phyloP scores from a whole-genome alignment of 2,797 vertebrate species.

The Enteromius viviparus region DNA sequence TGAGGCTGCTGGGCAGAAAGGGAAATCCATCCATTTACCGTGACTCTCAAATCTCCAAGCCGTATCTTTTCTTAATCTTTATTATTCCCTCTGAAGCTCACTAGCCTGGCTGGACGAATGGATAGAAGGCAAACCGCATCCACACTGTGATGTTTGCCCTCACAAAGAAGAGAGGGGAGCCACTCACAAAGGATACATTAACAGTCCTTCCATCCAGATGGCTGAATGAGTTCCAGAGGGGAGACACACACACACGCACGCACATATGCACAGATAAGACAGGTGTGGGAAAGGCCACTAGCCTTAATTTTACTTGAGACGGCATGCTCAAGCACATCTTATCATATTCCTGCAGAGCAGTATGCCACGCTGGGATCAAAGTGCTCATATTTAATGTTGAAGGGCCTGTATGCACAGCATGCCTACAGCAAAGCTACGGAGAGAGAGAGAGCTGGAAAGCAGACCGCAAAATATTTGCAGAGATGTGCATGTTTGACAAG shows the following conservation, averaged over 20 bases:
- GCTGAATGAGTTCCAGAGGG: constrained; percentile 46
- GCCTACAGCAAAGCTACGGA: constrained; percentile 34
- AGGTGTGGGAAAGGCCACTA: constrained; percentile 52
- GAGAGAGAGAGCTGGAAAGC: constrained; percentile 48
- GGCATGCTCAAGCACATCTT: constrained; percentile 72
- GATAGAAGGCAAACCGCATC: constrained; percentile 15
- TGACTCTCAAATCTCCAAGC: constrained; percentile 65
- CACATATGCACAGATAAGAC: constrained; percentile 9
- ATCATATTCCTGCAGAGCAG: constrained; percentile 74
- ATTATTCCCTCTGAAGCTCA: constrained; percentile 70
- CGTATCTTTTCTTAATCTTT: constrained; percentile 72
- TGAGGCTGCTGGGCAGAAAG: constrained; percentile 22
- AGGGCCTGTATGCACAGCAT: constrained; percentile 54
- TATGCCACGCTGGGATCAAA: constrained; percentile 78
- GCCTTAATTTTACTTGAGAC: constrained; percentile 49
- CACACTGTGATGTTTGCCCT: constrained; percentile 43
- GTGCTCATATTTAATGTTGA: constrained; percentile 69
- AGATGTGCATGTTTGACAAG: constrained; percentile 43
- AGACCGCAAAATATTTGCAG: constrained; percentile 36
- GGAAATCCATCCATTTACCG: constrained; percentile 58
- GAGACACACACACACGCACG: constrained; percentile 13
- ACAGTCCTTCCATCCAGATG: constrained; percentile 51
- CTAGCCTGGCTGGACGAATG: constrained; percentile 38
- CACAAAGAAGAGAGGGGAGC: constrained; percentile 30
- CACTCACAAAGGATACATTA: constrained; percentile 56